A percentile compares a stretch with the other conserved stretches of the same genome.
Evolutionary conservation across 2,113 vertebrate genomes (phyloP).

Genomic region (Hemiprocne comata): DNA sequence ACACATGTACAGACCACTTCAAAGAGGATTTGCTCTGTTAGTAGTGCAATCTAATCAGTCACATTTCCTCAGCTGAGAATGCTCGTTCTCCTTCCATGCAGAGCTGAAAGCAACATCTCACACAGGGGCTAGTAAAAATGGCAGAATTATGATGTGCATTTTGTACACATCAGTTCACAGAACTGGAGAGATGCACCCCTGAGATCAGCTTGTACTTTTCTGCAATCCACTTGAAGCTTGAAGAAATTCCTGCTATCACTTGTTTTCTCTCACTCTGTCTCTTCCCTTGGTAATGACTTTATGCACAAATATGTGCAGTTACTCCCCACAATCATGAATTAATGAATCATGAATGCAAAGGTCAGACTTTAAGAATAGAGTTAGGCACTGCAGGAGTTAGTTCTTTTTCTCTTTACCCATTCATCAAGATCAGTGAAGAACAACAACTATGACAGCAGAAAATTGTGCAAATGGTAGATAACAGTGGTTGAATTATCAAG

Average conservation of each 20-base stretch:
- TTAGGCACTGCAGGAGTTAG: not conserved
- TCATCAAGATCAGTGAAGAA: not conserved
- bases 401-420: not conserved
- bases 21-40: not conserved
- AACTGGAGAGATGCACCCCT: not conserved
- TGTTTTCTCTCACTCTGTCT: no score
- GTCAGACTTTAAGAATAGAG: not conserved
- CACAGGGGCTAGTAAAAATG: not conserved
- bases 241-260: not conserved
- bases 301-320: accelerated
- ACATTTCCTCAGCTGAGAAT: not conserved
- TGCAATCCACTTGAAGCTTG: not conserved
- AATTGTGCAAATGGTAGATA: not conserved
- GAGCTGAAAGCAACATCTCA: not conserved
- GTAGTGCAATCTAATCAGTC: not conserved
- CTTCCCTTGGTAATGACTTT: not conserved
- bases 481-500: not conserved
- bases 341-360: not conserved
- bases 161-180: conserved; percentile 23
- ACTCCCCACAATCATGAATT: not conserved
- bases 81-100: not conserved
- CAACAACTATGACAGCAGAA: not conserved
- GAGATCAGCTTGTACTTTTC: not conserved
- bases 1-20: not conserved
- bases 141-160: not conserved